phyloP scores from a whole-genome alignment of 2,888 invertebrate genomes.

The Cataglyphis altisquamis region DNA sequence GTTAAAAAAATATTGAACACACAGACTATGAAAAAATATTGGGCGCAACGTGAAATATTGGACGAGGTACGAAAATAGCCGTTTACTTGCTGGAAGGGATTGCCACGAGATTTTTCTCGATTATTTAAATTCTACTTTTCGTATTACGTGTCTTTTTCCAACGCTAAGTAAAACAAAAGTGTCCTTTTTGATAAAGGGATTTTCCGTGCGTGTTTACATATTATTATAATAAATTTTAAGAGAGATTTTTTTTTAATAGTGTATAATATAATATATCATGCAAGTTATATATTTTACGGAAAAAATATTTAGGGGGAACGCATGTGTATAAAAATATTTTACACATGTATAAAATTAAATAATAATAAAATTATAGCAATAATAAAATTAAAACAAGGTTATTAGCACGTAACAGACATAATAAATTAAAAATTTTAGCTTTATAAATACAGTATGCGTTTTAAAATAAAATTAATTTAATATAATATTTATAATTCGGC shows the following conservation, averaged over 20 bases:
- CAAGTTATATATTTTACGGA: background rate
- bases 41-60: slow-evolving; percentile 29
- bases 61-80: slow-evolving; percentile 14
- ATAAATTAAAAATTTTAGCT: background rate
- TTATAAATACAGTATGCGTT: background rate
- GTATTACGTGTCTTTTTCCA: background rate
- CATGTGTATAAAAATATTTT: background rate
- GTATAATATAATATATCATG: background rate
- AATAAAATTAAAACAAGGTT: background rate
- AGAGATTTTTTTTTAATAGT: slow-evolving; percentile 3
- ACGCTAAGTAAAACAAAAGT: background rate
- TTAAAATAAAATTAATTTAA: slow-evolving; percentile 7
- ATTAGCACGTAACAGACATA: background rate
- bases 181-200: background rate
- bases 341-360: background rate
- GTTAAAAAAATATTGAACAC: background rate
- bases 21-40: slow-evolving; percentile 18
- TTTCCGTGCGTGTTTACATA: background rate
- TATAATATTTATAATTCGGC: background rate
- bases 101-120: background rate
- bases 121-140: slow-evolving; percentile 4
- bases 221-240: background rate
- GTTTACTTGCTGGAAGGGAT: background rate
- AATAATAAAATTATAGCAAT: background rate
- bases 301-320: background rate